Evolutionary conservation across 2,113 vertebrate genomes (phyloP), one percentile per base, ranked within the genome.

Genomic region (Apodemus speciosus): DNA sequence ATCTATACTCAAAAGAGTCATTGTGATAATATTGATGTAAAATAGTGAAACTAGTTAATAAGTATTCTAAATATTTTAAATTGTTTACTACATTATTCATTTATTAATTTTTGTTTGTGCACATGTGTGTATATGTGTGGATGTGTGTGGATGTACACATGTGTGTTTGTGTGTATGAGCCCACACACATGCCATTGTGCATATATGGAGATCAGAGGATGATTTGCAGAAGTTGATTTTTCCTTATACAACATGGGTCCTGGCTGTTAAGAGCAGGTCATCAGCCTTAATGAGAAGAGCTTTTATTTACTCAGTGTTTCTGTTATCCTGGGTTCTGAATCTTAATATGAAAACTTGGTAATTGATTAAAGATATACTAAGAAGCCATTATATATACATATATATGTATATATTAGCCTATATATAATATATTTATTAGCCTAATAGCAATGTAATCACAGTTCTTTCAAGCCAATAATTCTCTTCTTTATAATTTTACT

Each of bases 1-100:
- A 83, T 79, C 25, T 95, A 89, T 95, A 23, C 49, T 84, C 88
- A n/a, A 90, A 80, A 30, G 30, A 60, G 21, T 0, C 72, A 71
- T 49, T 87, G 25, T 87, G 8, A 58, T 85, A 60, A 81, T 56
- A 49, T 23, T 88, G 51, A 38, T 79, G 11, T 75, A 92, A 94
- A 85, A 25, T 46, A 71, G 6, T 77, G 38, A 88, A 15, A 43
- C 14, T 60, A 72, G 15, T 79, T 68, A 40, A 64, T 40, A 32
- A 84, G 27, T 16, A 9, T 58, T 21, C 69, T 89, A 85, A 76
- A 91, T 92, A 83, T 60, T 62, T 62, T 43, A 83, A 43, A 83
- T 6, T 62, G 5, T 10, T 83, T 83, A 62, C 23, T 81, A 60
- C 6, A 81, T 25, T 62, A 18, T 60, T 32, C 9, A 64, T 40